Percentiles rank a stretch among this genome's conserved stretches.
Conservation (phyloP, 1,140 invertebrate species). For the Physella acuta region DNA sequence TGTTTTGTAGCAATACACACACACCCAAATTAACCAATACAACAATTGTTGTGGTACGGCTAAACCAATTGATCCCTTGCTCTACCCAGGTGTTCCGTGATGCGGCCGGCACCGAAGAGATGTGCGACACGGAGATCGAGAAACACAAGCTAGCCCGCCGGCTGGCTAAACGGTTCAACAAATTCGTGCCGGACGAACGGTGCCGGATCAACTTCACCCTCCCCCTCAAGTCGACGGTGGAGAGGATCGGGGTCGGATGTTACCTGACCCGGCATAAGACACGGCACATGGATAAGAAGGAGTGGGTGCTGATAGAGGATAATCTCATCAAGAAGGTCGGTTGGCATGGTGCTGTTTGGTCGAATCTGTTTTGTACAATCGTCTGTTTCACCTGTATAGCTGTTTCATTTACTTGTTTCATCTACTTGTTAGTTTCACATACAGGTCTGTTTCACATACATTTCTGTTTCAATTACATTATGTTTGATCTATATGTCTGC, state of each 20-base stretch:
- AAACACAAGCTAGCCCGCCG: constrained; percentile 25
- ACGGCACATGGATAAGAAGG: constrained; percentile 26
- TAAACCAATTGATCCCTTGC: no score
- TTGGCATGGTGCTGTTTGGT: background rate
- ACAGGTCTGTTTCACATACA: no score
- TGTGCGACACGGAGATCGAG: constrained; percentile 30
- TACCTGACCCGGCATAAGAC: constrained; percentile 22
- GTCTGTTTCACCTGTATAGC: no score
- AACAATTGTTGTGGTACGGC: no score
- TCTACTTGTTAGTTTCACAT: background rate
- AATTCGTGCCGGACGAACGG: constrained; percentile 19
- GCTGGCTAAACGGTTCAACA: constrained; percentile 27
- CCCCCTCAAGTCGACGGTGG: constrained; percentile 32
- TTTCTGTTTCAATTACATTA: no score
- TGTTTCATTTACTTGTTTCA: background rate
- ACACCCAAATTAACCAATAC: no score
- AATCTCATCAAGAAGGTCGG: constrained; percentile 18
- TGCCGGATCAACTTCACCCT: constrained; percentile 28
- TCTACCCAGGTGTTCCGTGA: constrained; percentile 28
- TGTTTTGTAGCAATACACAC: no score
- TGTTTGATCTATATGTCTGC: no score
- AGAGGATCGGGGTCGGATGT: constrained; percentile 15
- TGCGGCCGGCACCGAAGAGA: constrained; percentile 25
- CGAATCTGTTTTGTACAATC: background rate
- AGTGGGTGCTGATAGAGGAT: constrained; percentile 33